Percentiles rank a stretch among this genome's conserved stretches.
Evolutionary conservation across 2,113 vertebrate species (phyloP).

Genomic region (Mionectes macconnelli): DNA sequence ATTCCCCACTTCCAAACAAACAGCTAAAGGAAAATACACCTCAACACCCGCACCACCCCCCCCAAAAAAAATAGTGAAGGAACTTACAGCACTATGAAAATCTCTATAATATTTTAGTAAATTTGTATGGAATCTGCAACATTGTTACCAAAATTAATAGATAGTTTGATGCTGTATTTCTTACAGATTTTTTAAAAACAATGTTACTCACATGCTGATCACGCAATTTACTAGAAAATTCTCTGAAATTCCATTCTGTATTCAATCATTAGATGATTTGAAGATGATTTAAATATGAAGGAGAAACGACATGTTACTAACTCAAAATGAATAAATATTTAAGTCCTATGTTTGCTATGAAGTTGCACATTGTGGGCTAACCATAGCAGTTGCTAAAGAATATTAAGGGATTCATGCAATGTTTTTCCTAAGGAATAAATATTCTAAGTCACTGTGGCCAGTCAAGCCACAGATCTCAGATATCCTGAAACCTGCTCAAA

Average conservation of each 20-base stretch:
- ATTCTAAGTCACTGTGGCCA: background rate
- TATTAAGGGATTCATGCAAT: background rate
- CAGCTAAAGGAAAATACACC: background rate
- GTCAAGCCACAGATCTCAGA: background rate
- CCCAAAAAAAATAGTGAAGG: background rate
- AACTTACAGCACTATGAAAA: background rate
- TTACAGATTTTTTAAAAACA: background rate
- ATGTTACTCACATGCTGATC: background rate
- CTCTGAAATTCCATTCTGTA: background rate
- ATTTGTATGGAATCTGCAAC: background rate
- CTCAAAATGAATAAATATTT: background rate
- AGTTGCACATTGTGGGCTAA: background rate
- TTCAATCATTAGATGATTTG: background rate
- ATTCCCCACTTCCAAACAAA: background rate
- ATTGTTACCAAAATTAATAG: background rate
- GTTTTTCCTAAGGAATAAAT: background rate
- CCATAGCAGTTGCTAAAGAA: background rate
- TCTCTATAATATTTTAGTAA: background rate
- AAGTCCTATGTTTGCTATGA: background rate
- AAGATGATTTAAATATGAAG: conserved; percentile 23
- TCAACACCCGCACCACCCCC: background rate
- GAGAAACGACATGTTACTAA: background rate
- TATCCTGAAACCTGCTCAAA: background rate
- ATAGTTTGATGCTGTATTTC: background rate
- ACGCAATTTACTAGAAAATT: background rate